These are phyloP conservation scores for Psephotus haematonotus DNA, from an alignment of 2,113 vertebrate genomes.

Conservation along the genomic window DNA sequence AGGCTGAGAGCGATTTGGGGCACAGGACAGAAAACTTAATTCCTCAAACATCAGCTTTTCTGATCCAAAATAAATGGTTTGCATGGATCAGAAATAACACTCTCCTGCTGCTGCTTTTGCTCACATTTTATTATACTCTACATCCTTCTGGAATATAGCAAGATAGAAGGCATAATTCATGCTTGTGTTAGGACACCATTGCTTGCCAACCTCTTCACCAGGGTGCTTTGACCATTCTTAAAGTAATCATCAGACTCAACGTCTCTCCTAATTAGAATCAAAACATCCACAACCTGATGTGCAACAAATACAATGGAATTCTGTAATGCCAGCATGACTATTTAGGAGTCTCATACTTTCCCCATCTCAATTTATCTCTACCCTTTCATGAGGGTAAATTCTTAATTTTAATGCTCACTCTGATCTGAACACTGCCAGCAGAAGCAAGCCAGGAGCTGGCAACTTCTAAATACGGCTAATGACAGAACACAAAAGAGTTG, in stretches of 20 bases:
- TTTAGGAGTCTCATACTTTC: not conserved
- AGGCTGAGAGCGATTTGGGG: not conserved
- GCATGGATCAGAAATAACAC: not conserved
- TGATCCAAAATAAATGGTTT: not conserved
- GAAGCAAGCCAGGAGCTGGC: not conserved
- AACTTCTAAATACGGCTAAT: not conserved
- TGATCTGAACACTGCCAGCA: not conserved
- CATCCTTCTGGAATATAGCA: not conserved
- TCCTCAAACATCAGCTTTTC: not conserved
- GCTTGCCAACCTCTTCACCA: not conserved
- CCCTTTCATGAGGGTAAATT: not conserved
- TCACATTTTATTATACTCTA: not conserved
- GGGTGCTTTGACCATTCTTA: not conserved
- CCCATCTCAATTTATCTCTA: not conserved
- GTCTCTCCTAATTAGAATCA: not conserved
- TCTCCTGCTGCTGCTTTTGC: not conserved
- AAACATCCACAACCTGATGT: not conserved
- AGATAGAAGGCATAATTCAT: not conserved
- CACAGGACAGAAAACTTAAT: not conserved
- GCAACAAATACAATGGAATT: not conserved
- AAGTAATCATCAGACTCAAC: not conserved
- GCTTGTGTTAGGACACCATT: not conserved
- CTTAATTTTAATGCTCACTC: not conserved
- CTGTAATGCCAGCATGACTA: not conserved
- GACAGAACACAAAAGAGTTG: not conserved